A percentile compares a stretch with the other conserved stretches of the same genome.
These are phyloP conservation scores for Rhinoraja longicauda DNA, from an alignment of 2,797 vertebrate species.

Conservation along the genomic window DNA sequence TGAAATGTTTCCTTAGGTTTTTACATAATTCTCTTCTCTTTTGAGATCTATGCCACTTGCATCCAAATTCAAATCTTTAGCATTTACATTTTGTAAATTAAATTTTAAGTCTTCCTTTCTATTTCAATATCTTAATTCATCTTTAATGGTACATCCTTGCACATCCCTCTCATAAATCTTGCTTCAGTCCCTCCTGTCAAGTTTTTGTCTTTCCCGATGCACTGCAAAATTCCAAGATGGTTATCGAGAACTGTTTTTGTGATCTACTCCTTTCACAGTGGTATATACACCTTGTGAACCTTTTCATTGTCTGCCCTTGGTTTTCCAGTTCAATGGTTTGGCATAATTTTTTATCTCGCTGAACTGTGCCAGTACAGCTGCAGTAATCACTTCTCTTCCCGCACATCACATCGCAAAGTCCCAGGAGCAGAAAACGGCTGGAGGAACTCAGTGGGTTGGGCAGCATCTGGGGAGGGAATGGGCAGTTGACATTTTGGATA, in stretches of 20 bases:
- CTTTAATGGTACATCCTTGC: neutral
- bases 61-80: neutral
- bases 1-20: neutral
- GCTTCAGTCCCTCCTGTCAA: neutral
- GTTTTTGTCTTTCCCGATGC: neutral
- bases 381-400: neutral
- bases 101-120: neutral
- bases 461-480: no score
- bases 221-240: neutral
- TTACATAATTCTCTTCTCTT: neutral
- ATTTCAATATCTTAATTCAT: neutral
- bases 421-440: no score
- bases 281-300: neutral
- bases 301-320: neutral
- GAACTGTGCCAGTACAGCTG: neutral
- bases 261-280: neutral
- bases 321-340: neutral
- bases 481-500: no score
- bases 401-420: neutral
- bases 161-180: neutral
- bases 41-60: neutral
- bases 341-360: neutral
- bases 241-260: neutral
- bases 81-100: neutral
- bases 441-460: no score